Percentiles rank a stretch among this genome's conserved stretches.
Evolutionary conservation across 30 jellyfish, hydroid and myxozoan species (phyloP).

Genomic region (Aurelia sp.): DNA sequence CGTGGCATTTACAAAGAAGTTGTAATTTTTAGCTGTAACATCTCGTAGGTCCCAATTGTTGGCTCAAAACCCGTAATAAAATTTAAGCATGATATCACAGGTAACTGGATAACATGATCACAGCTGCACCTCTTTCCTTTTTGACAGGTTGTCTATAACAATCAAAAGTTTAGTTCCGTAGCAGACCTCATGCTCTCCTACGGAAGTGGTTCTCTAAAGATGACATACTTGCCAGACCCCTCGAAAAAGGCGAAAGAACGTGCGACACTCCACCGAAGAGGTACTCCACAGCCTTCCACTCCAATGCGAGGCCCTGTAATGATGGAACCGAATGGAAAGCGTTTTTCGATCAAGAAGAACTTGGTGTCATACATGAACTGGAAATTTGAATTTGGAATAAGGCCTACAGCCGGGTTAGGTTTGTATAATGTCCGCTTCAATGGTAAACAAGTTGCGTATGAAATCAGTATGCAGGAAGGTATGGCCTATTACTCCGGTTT

Average conservation of each 20-base stretch:
- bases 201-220: conserved; percentile 38
- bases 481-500: conserved; percentile 61
- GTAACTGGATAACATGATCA: too few relatives aligned
- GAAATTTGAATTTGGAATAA: conserved; percentile 59
- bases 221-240: conserved; percentile 41
- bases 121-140: neutral
- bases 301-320: conserved; percentile 70
- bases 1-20: too few relatives aligned
- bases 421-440: conserved; percentile 58
- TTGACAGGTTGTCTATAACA: conserved; percentile 52
- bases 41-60: too few relatives aligned
- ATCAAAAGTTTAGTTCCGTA: conserved; percentile 33
- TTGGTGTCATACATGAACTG: conserved; percentile 60
- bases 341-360: conserved; percentile 51
- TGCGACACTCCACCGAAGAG: conserved; percentile 50
- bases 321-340: conserved; percentile 66
- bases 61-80: too few relatives aligned
- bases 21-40: too few relatives aligned
- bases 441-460: conserved; percentile 64
- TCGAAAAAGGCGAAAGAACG: conserved; percentile 10
- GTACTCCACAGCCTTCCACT: conserved; percentile 11
- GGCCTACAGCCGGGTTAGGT: conserved; percentile 51
- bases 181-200: conserved; percentile 57
- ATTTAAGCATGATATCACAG: too few relatives aligned
- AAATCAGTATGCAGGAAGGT: conserved; percentile 73